Evolutionary conservation across 2,888 invertebrate species (phyloP), one percentile per base, ranked within the genome.

Genomic region (Lycocerus yunnanus): DNA sequence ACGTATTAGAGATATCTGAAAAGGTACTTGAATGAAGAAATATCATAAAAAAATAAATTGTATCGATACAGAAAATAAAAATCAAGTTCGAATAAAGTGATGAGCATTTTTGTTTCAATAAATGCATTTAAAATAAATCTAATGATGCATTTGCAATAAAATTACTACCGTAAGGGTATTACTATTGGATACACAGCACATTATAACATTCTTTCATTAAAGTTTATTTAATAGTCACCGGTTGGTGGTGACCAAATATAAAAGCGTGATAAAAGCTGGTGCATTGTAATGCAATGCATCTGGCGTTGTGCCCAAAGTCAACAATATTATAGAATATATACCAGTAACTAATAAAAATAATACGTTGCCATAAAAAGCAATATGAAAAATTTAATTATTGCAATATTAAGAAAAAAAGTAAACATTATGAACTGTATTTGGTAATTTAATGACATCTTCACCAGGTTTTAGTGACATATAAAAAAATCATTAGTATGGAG

Each of bases 191-290:
- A 43, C n/a, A 43, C 43, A 8, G 1, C 13, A 13, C 27, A 27
- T 27, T 27, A n/a, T 43, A 43, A 43, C 43, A 14, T 59, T n/a
- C 21, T 13, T 71, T 76, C 67, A 63, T 68, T 75, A 74, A 69
- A 70, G 76, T 78, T 78, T 74, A 76, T 78, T 77, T 76, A 77
- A 77, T 77, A 75, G 76, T 72, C 71, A 66, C 69, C 72, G 72
- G 61, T 76, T 74, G 74, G 73, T 74, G 70, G 71, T 61, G 65
- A 71, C 74, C 68, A 65, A 74, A 76, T 72, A 76, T 73, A 75
- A 66, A 70, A 66, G 66, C 60, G 72, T 69, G 65, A 76, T 76
- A 70, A 72, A 74, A 73, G 68, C 67, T 78, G 59, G 68, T 68
- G 66, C 66, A 66, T 20, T 71, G 59, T 24, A 71, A 76, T 72